Evolutionary conservation across 2,797 vertebrate species (phyloP).

Genomic region (Prunella strophiata): DNA sequence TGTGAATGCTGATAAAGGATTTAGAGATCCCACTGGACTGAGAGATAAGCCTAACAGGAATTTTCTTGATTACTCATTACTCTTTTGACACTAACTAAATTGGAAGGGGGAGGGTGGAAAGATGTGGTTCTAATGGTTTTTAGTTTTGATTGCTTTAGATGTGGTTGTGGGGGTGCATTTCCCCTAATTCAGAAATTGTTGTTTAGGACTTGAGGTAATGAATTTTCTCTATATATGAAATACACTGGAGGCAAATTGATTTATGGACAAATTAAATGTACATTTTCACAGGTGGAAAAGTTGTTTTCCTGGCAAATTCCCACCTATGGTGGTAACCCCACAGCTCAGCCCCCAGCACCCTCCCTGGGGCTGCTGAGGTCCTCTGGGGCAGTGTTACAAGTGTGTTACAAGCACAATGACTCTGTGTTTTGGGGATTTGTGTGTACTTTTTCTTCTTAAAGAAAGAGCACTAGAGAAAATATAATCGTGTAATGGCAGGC

Average conservation of each 20-base stretch:
- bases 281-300: not conserved
- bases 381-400: not conserved
- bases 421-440: not conserved
- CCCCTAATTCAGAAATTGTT: not conserved
- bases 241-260: not conserved
- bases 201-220: not conserved
- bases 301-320: not conserved
- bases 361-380: not conserved
- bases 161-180: not conserved
- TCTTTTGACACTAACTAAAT: constrained; percentile 52
- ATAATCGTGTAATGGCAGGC: not conserved
- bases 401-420: no score
- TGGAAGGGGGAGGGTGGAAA: constrained; percentile 7
- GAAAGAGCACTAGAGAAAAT: not conserved
- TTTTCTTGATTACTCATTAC: constrained; percentile 37
- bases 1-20: constrained; percentile 29
- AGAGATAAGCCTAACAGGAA: constrained; percentile 26
- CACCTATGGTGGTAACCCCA: not conserved
- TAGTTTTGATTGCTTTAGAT: constrained; percentile 5
- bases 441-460: not conserved
- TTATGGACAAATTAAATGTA: not conserved
- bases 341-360: not conserved
- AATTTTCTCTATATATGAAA: not conserved
- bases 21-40: constrained; percentile 38
- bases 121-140: not conserved